Percentiles rank a stretch among this genome's conserved stretches.
phyloP scores from a whole-genome alignment of 2,888 invertebrate genomes.

The Sesamia inferens region DNA sequence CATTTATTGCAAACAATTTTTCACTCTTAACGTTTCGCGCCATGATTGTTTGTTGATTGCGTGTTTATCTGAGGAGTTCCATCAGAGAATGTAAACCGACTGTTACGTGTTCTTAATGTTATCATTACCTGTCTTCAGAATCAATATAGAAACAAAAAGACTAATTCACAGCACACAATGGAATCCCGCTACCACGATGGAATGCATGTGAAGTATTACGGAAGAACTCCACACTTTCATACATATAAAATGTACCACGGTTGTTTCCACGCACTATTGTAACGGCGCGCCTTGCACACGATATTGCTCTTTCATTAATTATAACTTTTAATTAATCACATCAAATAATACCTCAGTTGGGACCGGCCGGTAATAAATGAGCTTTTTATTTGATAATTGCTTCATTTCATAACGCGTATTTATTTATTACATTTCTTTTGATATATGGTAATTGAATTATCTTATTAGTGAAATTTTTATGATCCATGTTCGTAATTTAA shows the following conservation, averaged over 20 bases:
- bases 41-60: constrained; percentile 6
- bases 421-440: constrained; percentile 57
- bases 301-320: constrained; percentile 81
- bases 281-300: constrained; percentile 67
- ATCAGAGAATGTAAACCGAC: neutral
- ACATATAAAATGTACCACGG: constrained; percentile 37
- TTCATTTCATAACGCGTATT: constrained; percentile 62
- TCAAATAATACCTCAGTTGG: constrained; percentile 75
- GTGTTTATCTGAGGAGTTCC: neutral
- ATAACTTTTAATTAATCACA: constrained; percentile 82
- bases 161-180: constrained; percentile 38
- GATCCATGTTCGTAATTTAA: constrained; percentile 22
- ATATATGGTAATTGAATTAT: constrained; percentile 53
- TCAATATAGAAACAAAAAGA: constrained; percentile 45
- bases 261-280: constrained; percentile 55
- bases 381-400: constrained; percentile 75
- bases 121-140: constrained; percentile 40
- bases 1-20: neutral
- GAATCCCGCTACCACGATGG: constrained; percentile 45
- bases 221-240: constrained; percentile 48
- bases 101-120: constrained; percentile 25
- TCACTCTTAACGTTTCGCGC: neutral
- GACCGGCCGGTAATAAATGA: constrained; percentile 70
- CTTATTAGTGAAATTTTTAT: constrained; percentile 41
- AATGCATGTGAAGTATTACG: constrained; percentile 61